Base-by-base conservation (phyloP, 2,113 vertebrate genomes). In the Odobenus rosmarus region DNA sequence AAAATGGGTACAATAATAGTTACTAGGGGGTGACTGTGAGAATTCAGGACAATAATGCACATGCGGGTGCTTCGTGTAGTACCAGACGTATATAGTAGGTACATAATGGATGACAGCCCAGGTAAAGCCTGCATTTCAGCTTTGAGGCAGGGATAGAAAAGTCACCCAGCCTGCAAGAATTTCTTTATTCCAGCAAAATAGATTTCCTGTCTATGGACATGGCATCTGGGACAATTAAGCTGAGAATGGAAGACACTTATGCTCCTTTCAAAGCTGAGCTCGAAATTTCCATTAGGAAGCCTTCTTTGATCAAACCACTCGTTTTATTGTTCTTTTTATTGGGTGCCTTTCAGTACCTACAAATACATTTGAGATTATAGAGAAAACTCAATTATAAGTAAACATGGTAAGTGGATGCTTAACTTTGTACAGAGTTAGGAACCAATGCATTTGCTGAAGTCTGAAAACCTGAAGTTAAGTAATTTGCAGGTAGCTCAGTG, bases 371-470 rank as follows among this genome's bases (percentile, higher is more conserved):
- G 59, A 80, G 76, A 69, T 46, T 26, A 90, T 1, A 87, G 85
- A 96, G 62, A 79, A 97, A 83, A 71, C 51, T 88, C 69, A 80
- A 11, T 90, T 61, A 55, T 90, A 69, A 69, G 55, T 62, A 89
- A 94, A 33, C 16, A 67, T n/a, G 11, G 14, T 42, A 79, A 67
- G 19, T 69, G 33, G 49, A 80, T 31, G 36, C 61, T 49, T 92
- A 72, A 83, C 6, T 79, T 55, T 49, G 74, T 49, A 61, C 9
- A 61, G 42, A 74, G 26, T 77, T 83, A 46, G 83, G 39, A 80
- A 94, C 15, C 71, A 18, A 57, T 33, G 79, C n/a, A 76, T 57
- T 92, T 39, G 24, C 53, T 14, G 53, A 71, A 1, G 15, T 53
- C 26, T 11, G 36, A 87, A 95, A 77, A 2, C 13, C 55, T 5